phyloP scores from a whole-genome alignment of 2,797 vertebrate genomes.

The Chiroxiphia lanceolata region DNA sequence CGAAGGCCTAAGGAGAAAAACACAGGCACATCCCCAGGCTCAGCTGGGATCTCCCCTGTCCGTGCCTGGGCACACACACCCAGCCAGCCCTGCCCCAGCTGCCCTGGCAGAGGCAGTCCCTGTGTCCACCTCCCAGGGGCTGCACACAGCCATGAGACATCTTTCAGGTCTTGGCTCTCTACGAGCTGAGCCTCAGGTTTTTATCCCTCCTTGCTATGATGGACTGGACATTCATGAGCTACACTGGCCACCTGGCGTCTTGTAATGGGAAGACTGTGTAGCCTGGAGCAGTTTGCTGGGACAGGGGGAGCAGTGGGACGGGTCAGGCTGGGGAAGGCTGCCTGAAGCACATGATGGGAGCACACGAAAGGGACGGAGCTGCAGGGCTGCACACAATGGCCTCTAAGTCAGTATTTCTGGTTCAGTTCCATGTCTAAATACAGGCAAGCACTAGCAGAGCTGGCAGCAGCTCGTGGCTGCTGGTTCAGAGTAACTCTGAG shows the following conservation, averaged over 20 bases:
- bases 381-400: neutral
- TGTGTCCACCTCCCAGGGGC: neutral
- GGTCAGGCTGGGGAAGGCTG: neutral
- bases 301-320: rapidly evolving
- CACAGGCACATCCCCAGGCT: neutral
- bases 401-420: neutral
- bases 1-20: conserved; percentile 79
- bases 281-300: neutral
- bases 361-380: neutral
- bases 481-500: neutral
- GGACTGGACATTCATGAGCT: neutral
- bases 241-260: neutral
- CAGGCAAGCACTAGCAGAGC: neutral
- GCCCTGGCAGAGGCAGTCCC: neutral
- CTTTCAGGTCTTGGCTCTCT: neutral
- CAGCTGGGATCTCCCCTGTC: neutral
- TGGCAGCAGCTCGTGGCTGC: neutral
- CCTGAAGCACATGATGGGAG: neutral
- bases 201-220: neutral
- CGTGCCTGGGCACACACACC: too few relatives aligned
- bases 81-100: rapidly evolving
- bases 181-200: neutral
- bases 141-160: neutral
- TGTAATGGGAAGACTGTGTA: neutral
- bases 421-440: neutral